Evolutionary conservation across 2,113 vertebrate genomes (phyloP), one percentile per base, ranked within the genome.

Genomic region (Phyllopteryx taeniolatus): DNA sequence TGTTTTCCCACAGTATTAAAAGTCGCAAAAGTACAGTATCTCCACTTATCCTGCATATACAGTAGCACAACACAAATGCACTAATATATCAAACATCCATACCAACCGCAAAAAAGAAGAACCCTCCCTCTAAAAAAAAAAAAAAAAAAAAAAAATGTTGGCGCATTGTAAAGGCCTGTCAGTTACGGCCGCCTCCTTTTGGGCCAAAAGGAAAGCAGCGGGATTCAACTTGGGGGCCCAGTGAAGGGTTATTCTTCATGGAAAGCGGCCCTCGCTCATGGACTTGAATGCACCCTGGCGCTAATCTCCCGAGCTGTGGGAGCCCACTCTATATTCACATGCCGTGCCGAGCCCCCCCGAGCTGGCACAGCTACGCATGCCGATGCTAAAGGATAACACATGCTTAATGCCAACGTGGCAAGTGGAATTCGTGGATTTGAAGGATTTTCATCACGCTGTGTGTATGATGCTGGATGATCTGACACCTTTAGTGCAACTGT

Each of bases 211-310:
- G 91, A 91, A 94, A 92, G 89, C 92, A 94, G 88, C 79, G 79
- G 90, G 91, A 94, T 94, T 94, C 93, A 95, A 94, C 90, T 87
- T 78, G 85, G 91, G 51, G 87, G 90, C 91, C 88, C 92, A 92
- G 92, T 89, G 94, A 93, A 94, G 90, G 84, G 75, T 91, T 89
- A 93, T 95, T 95, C 93, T 96, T 94, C 72, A 75, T 84, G 87
- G 90, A 93, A 93, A 93, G 93, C 88, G 82, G 91, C 79, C 91
- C 86, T 87, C 1, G 85, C 78, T 90, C 78, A 87, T 91, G 89
- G 91, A 84, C 88, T 83, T 91, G 91, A 93, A 93, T 92, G 91
- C 89, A 90, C 87, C 84, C 68, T 74, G 75, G 85, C 61, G 74
- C 89, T 87, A 76, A 92, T 85, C 90, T 91, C 82, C 79, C 76